Evolutionary conservation across 2,797 vertebrate genomes (phyloP).

Genomic region (Cryptoprocta ferox): DNA sequence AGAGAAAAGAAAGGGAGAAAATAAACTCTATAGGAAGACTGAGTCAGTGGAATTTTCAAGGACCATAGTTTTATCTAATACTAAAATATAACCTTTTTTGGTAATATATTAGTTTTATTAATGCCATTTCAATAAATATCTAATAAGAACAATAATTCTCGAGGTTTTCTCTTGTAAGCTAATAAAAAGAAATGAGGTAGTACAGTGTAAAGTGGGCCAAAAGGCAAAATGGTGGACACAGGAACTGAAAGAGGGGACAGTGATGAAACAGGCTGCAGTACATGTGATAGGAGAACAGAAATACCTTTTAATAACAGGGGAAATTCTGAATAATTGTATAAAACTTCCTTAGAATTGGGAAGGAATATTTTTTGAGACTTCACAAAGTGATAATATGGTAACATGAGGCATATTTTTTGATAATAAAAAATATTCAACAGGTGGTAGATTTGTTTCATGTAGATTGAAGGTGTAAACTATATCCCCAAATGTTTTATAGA

Average conservation of each 20-base stretch:
- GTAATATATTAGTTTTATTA: not conserved
- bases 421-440: not conserved
- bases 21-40: not conserved
- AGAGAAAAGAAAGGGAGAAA: not conserved
- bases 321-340: not conserved
- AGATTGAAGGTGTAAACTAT: not conserved
- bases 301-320: not conserved
- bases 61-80: not conserved
- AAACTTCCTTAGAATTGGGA: not conserved
- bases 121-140: not conserved
- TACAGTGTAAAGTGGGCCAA: not conserved
- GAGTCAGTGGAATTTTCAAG: not conserved
- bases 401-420: not conserved
- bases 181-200: not conserved
- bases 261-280: not conserved
- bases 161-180: not conserved
- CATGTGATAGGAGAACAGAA: not conserved
- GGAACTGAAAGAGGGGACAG: not conserved
- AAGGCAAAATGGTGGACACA: not conserved
- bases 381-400: not conserved
- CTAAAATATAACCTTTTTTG: not conserved
- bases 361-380: not conserved
- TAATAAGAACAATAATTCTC: not conserved
- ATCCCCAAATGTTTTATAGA: not conserved
- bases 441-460: not conserved